These are phyloP conservation scores for Pelmatolapia mariae DNA, from an alignment of 2,113 vertebrate genomes.

Conservation along the genomic window DNA sequence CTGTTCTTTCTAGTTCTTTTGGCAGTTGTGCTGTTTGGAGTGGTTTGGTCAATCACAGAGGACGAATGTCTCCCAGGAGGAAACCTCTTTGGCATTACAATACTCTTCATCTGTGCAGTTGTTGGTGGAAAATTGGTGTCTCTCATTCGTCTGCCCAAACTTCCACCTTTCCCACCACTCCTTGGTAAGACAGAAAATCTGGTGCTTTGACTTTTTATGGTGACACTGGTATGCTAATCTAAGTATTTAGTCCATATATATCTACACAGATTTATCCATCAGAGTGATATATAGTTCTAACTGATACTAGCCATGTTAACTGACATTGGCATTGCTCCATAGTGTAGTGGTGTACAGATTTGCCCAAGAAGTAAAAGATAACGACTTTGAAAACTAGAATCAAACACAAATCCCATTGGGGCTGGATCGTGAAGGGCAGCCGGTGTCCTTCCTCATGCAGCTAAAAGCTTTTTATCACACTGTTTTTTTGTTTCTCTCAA, in stretches of 20 bases:
- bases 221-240: background rate
- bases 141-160: constrained; percentile 74
- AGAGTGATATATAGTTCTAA: background rate
- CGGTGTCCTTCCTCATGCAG: no score
- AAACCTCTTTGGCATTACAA: constrained; percentile 88
- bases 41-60: constrained; percentile 87
- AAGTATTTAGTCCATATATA: background rate
- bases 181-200: constrained; percentile 78
- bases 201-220: background rate
- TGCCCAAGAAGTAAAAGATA: background rate
- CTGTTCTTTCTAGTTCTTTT: constrained; percentile 72
- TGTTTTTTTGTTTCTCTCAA: background rate
- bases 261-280: background rate
- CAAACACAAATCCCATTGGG: background rate
- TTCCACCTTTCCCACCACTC: constrained; percentile 87
- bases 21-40: constrained; percentile 82
- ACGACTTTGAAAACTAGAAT: background rate
- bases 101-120: constrained; percentile 81
- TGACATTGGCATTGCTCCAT: background rate
- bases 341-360: background rate
- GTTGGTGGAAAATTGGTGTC: constrained; percentile 83
- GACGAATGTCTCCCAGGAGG: constrained; percentile 87
- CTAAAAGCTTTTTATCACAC: background rate
- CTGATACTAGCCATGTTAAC: background rate
- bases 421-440: no score